Evolutionary conservation across 2,888 invertebrate species (phyloP), one percentile per base, ranked within the genome.

Genomic region (Theretra japonica): DNA sequence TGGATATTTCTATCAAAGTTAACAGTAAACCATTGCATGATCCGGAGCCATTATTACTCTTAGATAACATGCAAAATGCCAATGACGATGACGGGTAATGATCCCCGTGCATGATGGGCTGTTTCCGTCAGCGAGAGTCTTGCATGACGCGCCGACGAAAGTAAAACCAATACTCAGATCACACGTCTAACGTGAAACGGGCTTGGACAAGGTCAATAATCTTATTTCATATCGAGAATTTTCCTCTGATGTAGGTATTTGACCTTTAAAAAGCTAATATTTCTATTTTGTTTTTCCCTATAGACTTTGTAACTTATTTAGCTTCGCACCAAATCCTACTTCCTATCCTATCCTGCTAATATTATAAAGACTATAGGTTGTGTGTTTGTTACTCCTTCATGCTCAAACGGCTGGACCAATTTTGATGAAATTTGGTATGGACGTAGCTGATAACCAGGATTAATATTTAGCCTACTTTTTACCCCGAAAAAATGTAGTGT

Each of bases 131-230:
- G 48, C 21, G 68, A 71, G 68, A 68, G 57, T 28, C 56, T 33
- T 58, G 71, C 53, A 68, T 68, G 71, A 57, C 59, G 72, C 73
- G 72, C 72, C 80, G 83, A 81, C 76, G 88, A 89, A 89, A 89
- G 89, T 90, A 86, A 88, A 86, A 86, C 81, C 80, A 78, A 56
- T 21, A 69, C 69, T 69, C 19, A 68, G 30, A 25, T 21, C 17
- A 41, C 19, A 28, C 53, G 21, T 69, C 28, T 30, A 69, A 30
- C 79, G 81, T 80, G 41, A 41, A 41, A 41, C 76, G 77, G 75
- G 77, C 75, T 77, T 77, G 79, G 74, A 60, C 11, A 65, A 48
- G 65, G 65, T 65, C 41, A 48, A 62, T 62, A 65, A 65, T 65
- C 41, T 41, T 23, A 17, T 33, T 65, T 21, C 41, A 17, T 65